Base-by-base conservation (phyloP, 1,140 invertebrate species). In the Bombus superbus region DNA sequence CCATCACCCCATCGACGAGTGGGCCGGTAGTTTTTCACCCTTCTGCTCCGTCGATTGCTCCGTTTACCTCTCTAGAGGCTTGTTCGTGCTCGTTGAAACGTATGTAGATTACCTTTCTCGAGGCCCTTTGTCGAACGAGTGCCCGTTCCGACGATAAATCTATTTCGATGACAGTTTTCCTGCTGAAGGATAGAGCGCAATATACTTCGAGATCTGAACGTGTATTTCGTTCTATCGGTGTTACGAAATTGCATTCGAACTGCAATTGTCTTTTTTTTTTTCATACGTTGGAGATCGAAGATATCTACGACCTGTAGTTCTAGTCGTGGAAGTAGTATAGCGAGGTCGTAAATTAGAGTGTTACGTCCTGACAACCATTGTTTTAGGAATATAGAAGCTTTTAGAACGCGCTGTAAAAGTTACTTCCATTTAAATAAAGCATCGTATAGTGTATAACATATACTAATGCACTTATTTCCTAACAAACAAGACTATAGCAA, bases 71-170 rank as follows among this genome's bases (percentile, higher is more conserved):
- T 42, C 38, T 44, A 10, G 40, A 59, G 25, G 62, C 57, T 69
- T 69, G 78, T 79, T 68, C 47, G 77, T 22, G 32, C 77, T 35
- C 40, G 62, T 32, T 66, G 38, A 68, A 79, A 66, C 40, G 77
- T 42, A 42, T 42, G 66, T 53, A 69, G 66, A 53, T 53, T 66
- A 38, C 44, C 66, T 35, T 57, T n/a, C 25, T 35, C 35, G 25
- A 9, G 28, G 44, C 32, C n/a, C 42, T 69, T 76, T 59, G 71
- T 47, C 40, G 42, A 40, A n/a, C 42, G 72, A 44, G 18, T 47
- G 42, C 6, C n/a, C 42, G 28, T 47, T 8, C 28, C 72, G 42
- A 47, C 42, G 38, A 78, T 42, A n/a, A 32, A 78, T 78, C 59
- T 44, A 42, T 42, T 40, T 78, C 59, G 47, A 64, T 77, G 59